Conservation (phyloP, 2,797 vertebrate species). For the Coregonus sp. region DNA sequence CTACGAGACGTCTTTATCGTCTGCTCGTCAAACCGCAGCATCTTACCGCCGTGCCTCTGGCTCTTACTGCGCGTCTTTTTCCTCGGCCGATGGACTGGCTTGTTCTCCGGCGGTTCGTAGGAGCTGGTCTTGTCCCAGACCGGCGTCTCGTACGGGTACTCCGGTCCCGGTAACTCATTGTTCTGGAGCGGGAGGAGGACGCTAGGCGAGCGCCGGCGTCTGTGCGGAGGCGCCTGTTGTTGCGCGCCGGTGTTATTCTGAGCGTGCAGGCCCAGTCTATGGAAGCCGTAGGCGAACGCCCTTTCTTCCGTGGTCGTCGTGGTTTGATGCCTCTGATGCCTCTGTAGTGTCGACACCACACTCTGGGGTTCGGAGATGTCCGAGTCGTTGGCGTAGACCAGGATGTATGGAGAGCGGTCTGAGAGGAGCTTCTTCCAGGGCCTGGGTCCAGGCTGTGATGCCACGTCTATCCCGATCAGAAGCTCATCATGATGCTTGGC, state of each 20-base stretch:
- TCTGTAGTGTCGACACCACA: conserved; percentile 83
- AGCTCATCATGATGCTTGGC: conserved; percentile 81
- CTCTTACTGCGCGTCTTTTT: conserved; percentile 86
- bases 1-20: conserved; percentile 91
- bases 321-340: conserved; percentile 53
- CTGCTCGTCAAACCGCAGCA: conserved; percentile 91
- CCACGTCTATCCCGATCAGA: conserved; percentile 83
- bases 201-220: conserved; percentile 78
- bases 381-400: conserved; percentile 93
- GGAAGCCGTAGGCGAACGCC: conserved; percentile 51
- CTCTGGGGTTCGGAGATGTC: conserved; percentile 91
- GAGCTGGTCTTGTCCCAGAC: conserved; percentile 82
- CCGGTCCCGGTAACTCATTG: conserved; percentile 90
- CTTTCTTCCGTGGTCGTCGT: conserved; percentile 23
- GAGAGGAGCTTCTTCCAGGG: conserved; percentile 72
- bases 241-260: conserved; percentile 52
- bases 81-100: conserved; percentile 77
- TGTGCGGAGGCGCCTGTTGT: conserved; percentile 22
- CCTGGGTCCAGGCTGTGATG: conserved; percentile 57
- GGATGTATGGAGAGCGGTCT: conserved; percentile 84
- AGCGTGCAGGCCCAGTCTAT: conserved; percentile 51
- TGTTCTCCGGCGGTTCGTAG: conserved; percentile 82
- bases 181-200: conserved; percentile 87
- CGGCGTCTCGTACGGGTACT: conserved; percentile 81
- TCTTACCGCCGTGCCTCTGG: conserved; percentile 75